These are phyloP conservation scores for Oryzias melastigma DNA, from an alignment of 2,113 vertebrate genomes.

Conservation along the genomic window DNA sequence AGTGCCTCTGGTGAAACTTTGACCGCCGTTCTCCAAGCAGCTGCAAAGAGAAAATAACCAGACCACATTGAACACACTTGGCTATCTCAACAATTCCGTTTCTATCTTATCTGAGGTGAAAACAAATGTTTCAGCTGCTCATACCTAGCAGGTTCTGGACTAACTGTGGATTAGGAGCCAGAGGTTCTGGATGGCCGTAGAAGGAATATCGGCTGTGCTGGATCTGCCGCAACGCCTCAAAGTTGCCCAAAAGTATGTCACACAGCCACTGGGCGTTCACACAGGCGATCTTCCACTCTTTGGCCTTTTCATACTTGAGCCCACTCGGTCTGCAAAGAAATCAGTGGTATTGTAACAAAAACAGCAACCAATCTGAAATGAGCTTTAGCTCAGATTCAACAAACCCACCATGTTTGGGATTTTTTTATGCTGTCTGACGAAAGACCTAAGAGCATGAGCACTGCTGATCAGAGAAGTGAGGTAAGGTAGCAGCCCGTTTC, in stretches of 20 bases:
- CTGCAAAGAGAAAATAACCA: constrained; percentile 60
- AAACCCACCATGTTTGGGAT: no score
- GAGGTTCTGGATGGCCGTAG: constrained; percentile 86
- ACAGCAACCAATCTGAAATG: neutral
- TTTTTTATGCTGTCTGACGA: no score
- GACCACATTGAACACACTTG: neutral
- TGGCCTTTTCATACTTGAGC: constrained; percentile 94
- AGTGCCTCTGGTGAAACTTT: constrained; percentile 90
- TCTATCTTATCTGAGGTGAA: no score
- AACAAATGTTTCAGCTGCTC: constrained; percentile 11
- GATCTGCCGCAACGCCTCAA: constrained; percentile 89
- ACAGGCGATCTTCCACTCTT: constrained; percentile 96
- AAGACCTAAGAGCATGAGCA: no score
- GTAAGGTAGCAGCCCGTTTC: no score
- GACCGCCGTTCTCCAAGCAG: constrained; percentile 88
- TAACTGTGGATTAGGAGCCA: constrained; percentile 86
- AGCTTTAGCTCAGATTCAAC: no score
- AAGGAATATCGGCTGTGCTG: constrained; percentile 87
- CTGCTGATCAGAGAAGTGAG: no score
- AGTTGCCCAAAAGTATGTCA: constrained; percentile 91
- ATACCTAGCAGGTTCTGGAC: constrained; percentile 88
- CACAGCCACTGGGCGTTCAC: constrained; percentile 96
- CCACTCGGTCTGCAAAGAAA: constrained; percentile 81
- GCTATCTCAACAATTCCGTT: neutral
- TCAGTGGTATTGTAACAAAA: neutral